Evolutionary conservation across 2,888 invertebrate species (phyloP).

Genomic region (Gastracanthus pulcherrimus): DNA sequence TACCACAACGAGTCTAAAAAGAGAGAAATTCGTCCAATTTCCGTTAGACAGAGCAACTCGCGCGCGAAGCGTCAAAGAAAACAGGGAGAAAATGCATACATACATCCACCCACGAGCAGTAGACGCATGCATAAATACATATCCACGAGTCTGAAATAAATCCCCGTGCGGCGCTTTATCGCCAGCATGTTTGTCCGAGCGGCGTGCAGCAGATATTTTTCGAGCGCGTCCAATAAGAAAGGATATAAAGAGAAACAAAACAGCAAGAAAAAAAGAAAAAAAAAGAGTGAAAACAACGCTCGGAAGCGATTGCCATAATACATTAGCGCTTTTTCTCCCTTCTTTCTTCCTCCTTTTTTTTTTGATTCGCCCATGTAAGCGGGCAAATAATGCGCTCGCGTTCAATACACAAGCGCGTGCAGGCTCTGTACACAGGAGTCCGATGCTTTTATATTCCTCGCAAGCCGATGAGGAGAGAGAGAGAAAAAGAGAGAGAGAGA

Average conservation of each 20-base stretch:
- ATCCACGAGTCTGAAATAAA: conserved; percentile 28
- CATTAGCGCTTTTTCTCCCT: conserved; percentile 33
- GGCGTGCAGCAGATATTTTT: conserved; percentile 45
- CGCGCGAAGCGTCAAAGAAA: conserved; percentile 42
- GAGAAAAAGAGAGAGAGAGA: conserved; percentile 53
- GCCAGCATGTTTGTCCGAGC: conserved; percentile 39
- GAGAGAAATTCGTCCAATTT: conserved; percentile 4
- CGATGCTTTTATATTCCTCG: conserved; percentile 39
- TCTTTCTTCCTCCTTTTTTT: not conserved
- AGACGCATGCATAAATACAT: not conserved
- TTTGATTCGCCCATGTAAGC: conserved; percentile 38
- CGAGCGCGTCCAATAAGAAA: conserved; percentile 42
- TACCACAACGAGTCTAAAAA: not conserved
- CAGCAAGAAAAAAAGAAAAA: not conserved
- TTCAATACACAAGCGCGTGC: conserved; percentile 20
- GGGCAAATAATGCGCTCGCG: conserved; percentile 48
- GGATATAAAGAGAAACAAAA: conserved; percentile 31
- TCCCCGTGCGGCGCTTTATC: conserved; percentile 31
- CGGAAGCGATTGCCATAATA: conserved; percentile 43
- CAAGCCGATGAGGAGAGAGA: conserved; percentile 32
- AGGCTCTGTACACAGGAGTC: conserved; percentile 46
- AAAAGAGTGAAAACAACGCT: conserved; percentile 4
- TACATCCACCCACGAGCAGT: not conserved
- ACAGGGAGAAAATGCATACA: conserved; percentile 23
- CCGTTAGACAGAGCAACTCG: not conserved